phyloP scores from a whole-genome alignment of 2,113 vertebrate genomes.

The Charadrius vociferus region DNA sequence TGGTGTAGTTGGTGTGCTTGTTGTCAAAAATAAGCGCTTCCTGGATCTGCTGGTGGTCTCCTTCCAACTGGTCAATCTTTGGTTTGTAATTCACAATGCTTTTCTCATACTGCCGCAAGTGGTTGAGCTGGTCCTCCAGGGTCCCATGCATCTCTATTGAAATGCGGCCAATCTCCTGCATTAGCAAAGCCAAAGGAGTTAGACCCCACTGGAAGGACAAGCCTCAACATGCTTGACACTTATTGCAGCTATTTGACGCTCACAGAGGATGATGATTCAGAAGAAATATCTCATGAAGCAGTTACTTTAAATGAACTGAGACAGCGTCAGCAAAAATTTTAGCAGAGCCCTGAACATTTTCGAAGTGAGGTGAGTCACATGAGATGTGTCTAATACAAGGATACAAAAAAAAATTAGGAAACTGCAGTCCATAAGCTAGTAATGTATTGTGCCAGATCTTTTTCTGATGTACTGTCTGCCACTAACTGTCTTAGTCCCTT shows the following conservation, averaged over 20 bases:
- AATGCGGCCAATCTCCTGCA: conserved; percentile 95
- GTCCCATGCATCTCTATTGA: conserved; percentile 99
- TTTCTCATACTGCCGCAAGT: conserved; percentile 96
- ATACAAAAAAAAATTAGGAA: background rate
- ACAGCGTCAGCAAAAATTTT: conserved; percentile 28
- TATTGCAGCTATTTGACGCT: background rate
- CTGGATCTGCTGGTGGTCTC: conserved; percentile 97
- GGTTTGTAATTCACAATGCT: conserved; percentile 99
- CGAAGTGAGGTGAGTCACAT: background rate
- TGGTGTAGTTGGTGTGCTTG: conserved; percentile 99
- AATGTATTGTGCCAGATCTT: background rate
- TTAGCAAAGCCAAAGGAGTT: background rate
- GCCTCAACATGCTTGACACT: background rate
- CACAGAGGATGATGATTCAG: background rate
- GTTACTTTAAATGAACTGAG: background rate
- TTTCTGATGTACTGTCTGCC: background rate
- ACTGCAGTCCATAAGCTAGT: background rate
- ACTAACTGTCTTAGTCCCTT: background rate
- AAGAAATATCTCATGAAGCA: background rate
- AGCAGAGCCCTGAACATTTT: background rate
- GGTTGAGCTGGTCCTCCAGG: conserved; percentile 94
- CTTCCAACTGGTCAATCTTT: conserved; percentile 98
- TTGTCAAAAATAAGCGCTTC: conserved; percentile 98
- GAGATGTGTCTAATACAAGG: background rate
- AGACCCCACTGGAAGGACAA: background rate